Conservation (phyloP, 92 coral and sea anemone genomes). For the Parazoanthus darwini region DNA sequence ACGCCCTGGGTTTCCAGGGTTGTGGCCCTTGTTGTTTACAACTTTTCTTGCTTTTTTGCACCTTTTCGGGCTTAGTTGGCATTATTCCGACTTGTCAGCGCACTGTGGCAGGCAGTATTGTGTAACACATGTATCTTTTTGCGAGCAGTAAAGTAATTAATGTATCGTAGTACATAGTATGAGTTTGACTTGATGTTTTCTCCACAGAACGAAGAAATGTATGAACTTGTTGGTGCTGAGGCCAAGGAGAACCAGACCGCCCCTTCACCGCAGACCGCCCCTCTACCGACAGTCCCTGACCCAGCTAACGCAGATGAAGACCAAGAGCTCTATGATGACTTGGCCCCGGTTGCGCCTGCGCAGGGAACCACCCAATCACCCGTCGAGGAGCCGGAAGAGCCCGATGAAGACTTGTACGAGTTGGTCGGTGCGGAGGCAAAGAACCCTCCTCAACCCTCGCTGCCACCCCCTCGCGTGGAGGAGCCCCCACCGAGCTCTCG, state of each 20-base stretch:
- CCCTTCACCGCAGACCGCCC: neutral
- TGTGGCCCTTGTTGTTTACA: too few species aligned
- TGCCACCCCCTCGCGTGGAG: slow-evolving; percentile 29
- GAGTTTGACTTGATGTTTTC: neutral
- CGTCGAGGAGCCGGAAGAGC: slow-evolving; percentile 13
- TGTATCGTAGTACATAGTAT: too few species aligned
- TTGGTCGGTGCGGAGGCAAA: slow-evolving; percentile 34
- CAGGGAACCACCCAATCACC: neutral
- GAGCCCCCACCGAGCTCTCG: slow-evolving; percentile 12
- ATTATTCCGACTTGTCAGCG: too few species aligned
- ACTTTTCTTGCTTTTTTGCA: too few species aligned
- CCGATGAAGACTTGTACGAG: slow-evolving; percentile 39
- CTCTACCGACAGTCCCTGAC: neutral
- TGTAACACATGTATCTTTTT: too few species aligned
- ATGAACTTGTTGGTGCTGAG: slow-evolving; percentile 36
- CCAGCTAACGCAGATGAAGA: slow-evolving; percentile 14
- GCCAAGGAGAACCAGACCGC: slow-evolving; percentile 14
- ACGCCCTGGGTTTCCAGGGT: too few species aligned
- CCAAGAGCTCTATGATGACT: slow-evolving; percentile 46
- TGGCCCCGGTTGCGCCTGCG: slow-evolving; percentile 1
- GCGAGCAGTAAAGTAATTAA: too few species aligned
- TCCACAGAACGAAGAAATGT: slow-evolving; percentile 27
- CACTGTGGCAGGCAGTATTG: too few species aligned
- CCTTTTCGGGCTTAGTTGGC: too few species aligned
- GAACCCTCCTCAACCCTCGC: slow-evolving; percentile 7